These are phyloP conservation scores for Ondatra zibethicus DNA, from an alignment of 2,113 vertebrate genomes.

Conservation along the genomic window DNA sequence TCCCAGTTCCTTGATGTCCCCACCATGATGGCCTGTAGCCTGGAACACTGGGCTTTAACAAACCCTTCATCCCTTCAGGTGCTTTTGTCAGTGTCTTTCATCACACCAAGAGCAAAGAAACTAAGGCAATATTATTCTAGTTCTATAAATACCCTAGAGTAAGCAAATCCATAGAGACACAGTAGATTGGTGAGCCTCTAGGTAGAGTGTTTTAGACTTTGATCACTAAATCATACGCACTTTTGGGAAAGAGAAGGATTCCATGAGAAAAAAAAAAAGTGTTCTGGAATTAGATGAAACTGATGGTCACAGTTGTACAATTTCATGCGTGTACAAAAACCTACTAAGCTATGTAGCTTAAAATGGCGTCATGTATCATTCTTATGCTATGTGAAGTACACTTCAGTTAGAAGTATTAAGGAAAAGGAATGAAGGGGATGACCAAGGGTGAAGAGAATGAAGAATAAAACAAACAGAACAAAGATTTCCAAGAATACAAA, in stretches of 20 bases:
- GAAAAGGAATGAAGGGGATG: too few relatives aligned
- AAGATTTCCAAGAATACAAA: not conserved
- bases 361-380: not conserved
- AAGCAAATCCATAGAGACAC: not conserved
- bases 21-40: not conserved
- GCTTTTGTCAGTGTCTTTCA: not conserved
- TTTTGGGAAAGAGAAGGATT: not conserved
- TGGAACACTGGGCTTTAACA: not conserved
- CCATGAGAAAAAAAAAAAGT: not conserved
- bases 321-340: not conserved
- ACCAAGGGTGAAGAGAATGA: not conserved
- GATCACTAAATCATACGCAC: not conserved
- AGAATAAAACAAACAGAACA: not conserved
- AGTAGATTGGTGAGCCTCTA: not conserved
- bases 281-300: not conserved
- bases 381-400: not conserved
- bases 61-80: not conserved
- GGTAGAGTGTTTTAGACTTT: not conserved
- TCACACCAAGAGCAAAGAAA: not conserved
- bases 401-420: not conserved
- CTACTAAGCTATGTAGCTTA: not conserved
- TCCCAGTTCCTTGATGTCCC: not conserved
- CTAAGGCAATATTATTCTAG: not conserved
- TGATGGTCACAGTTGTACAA: not conserved
- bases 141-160: not conserved